Percentiles rank a stretch among this genome's conserved stretches.
phyloP scores from a whole-genome alignment of 2,113 vertebrate species.

The Limnothrissa miodon region DNA sequence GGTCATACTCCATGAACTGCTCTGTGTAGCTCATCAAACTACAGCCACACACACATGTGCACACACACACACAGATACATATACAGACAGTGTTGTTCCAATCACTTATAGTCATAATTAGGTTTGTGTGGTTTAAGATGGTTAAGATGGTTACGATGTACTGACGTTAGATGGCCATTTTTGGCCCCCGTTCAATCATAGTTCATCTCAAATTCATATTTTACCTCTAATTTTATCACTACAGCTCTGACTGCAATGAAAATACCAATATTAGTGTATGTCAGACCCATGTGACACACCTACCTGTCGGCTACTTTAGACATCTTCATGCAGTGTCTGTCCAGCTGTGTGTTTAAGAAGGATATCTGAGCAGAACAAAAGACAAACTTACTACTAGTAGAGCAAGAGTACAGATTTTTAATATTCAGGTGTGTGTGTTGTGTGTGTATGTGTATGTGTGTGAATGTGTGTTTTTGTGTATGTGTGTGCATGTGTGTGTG shows the following conservation, averaged over 20 bases:
- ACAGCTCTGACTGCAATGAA: no score
- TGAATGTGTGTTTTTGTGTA: background rate
- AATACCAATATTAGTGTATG: no score
- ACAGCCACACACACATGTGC: background rate
- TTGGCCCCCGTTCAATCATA: no score
- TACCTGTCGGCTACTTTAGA: conserved; percentile 97
- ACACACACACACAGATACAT: no score
- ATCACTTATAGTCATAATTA: no score
- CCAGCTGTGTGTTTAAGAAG: conserved; percentile 91
- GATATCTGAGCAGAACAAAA: conserved; percentile 77
- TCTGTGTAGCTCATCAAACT: conserved; percentile 90
- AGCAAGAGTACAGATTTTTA: background rate
- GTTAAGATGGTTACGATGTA: no score
- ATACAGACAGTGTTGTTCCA: background rate
- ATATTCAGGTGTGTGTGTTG: background rate
- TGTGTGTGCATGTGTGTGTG: background rate
- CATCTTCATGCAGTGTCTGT: conserved; percentile 97
- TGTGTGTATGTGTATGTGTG: background rate
- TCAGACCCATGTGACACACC: conserved; percentile 29
- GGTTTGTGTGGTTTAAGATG: no score
- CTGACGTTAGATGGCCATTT: no score
- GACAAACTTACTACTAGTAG: no score
- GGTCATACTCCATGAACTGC: conserved; percentile 91
- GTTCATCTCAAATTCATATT: no score
- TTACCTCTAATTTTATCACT: no score